Base-by-base conservation (phyloP, 2,113 vertebrate genomes). In the Herpetotheres cachinnans region DNA sequence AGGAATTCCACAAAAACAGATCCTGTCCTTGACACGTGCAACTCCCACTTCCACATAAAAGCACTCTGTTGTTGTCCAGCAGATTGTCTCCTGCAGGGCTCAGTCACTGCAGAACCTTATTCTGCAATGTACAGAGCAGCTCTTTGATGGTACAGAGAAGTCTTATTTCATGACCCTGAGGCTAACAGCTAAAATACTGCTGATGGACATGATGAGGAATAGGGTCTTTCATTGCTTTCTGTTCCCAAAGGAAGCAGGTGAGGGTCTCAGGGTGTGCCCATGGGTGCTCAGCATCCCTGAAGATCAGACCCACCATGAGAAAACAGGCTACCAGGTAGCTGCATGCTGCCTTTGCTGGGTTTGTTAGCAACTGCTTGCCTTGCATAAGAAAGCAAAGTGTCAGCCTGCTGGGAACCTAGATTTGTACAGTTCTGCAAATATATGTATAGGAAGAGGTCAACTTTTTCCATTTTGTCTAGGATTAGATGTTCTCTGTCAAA, bases 361-460 rank as follows among this genome's bases (percentile, higher is more conserved):
- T 14, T 85, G 25, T 36, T 42, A 93, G 54, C 36, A 52, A 70
- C 58, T 1, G 0, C 50, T 70, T 61, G 44, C 72, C 56, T 94
- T 93, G 91, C 78, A 5, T 73, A 93, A 95, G 32, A 61, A 10
- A 95, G 74, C 42, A 29, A 81, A 61, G 49, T 29, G 2, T 46
- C 74, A 87, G 77, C 54, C 83, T 2, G 1, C 84, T 93, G 77
- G 74, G 73, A 93, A 84, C 94, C 61, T 79, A 76, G 36, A 82
- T 97, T 93, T 93, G 49, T 82, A 77, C 86, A 73, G 89, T 77
- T 89, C 70, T 81, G 72, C 63, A 95, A 56, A 93, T 92, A 78
- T 42, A 65, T 86, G 73, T 90, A 92, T 76, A 71, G 65, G 78
- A 82, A 87, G 58, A 74, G 62, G 77, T 91, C 81, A 69, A 89